These are phyloP conservation scores for Lepus europaeus DNA, from an alignment of 2,113 vertebrate genomes.

Conservation along the genomic window DNA sequence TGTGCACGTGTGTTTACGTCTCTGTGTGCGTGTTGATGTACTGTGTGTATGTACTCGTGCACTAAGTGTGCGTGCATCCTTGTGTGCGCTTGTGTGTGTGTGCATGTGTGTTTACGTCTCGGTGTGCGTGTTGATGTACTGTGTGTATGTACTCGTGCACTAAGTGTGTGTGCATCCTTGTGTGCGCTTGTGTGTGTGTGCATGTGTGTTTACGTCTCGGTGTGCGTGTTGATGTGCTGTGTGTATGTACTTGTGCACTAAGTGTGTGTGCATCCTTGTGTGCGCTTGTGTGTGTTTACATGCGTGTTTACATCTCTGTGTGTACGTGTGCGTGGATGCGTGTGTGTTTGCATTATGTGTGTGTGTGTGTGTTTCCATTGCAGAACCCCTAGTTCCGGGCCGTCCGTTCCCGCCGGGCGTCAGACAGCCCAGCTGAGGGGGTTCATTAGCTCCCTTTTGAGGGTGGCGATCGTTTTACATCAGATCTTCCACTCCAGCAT, in stretches of 20 bases:
- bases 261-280: too few relatives aligned
- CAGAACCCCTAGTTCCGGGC: not conserved
- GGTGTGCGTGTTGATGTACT: not conserved
- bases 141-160: fast-evolving
- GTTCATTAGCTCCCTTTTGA: not conserved
- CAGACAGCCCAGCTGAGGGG: not conserved
- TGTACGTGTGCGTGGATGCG: not conserved
- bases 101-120: too few relatives aligned
- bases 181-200: not conserved
- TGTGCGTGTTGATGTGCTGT: too few relatives aligned
- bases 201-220: too few relatives aligned
- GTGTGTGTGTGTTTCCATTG: not conserved
- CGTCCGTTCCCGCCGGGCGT: not conserved
- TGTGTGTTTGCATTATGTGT: not conserved
- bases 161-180: not conserved
- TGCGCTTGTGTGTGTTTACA: too few relatives aligned
- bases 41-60: fast-evolving
- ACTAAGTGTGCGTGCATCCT: not conserved
- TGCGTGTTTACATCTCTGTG: too few relatives aligned
- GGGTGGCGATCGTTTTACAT: not conserved
- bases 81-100: not conserved
- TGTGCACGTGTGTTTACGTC: too few relatives aligned
- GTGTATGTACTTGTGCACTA: too few relatives aligned
- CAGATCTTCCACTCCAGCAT: not conserved
- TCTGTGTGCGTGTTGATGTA: not conserved